These are phyloP conservation scores for Brachyrhaphis roseni DNA, from an alignment of 2,797 vertebrate genomes.

Conservation along the genomic window DNA sequence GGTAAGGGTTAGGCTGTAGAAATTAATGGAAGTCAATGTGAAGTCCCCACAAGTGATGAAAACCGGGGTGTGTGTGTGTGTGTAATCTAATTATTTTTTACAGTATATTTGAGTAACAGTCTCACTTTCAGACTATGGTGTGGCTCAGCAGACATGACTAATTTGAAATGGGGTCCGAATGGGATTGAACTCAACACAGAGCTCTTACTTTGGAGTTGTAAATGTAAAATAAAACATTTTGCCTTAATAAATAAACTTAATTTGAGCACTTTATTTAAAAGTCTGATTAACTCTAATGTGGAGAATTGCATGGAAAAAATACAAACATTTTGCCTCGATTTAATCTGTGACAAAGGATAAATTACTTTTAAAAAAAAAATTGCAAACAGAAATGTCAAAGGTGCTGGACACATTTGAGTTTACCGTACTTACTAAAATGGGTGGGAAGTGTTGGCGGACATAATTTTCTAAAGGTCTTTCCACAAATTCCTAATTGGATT, in stretches of 20 bases:
- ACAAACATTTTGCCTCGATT: background rate
- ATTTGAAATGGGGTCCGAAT: background rate
- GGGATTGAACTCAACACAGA: background rate
- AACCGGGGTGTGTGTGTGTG: constrained; percentile 9
- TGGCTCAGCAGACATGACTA: background rate
- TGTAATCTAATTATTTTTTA: constrained; percentile 6
- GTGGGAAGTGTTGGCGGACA: background rate
- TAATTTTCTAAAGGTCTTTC: background rate
- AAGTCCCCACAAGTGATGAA: too few relatives aligned
- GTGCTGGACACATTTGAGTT: background rate
- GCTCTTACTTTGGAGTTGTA: background rate
- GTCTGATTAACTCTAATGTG: background rate
- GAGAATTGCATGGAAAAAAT: background rate
- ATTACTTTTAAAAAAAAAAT: background rate
- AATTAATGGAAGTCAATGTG: too few relatives aligned
- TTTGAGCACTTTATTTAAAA: background rate
- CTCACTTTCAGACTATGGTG: background rate
- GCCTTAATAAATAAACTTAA: background rate
- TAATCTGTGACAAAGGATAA: background rate
- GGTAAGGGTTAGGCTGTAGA: too few relatives aligned
- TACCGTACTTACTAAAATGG: background rate
- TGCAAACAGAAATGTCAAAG: background rate
- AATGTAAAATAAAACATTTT: background rate
- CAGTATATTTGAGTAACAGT: background rate
- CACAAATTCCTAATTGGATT: background rate